Evolutionary conservation across 2,888 invertebrate species (phyloP), one percentile per base, ranked within the genome.

Genomic region (Chaetogeoica ovagalla): DNA sequence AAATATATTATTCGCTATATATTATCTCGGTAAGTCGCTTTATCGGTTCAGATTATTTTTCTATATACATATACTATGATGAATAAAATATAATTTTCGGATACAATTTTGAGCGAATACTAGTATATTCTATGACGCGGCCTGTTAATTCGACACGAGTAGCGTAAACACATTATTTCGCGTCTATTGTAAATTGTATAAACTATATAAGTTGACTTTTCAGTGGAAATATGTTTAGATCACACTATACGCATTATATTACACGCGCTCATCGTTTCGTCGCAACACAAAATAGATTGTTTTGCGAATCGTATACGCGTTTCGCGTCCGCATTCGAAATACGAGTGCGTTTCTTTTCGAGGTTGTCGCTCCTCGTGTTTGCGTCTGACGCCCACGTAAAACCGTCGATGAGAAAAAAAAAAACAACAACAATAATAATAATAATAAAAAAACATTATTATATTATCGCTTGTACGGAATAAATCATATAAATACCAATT

Each of bases 401-500:
- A 71, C 63, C 57, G 13, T 57, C 43, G 60, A 48, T 37, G 62
- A 52, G 6, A 11, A 37, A 48, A 19, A 52, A 7, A 65, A 65
- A 30, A 37, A 62, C 17, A 13, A 30, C 1, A 19, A 55, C 9
- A 17, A 52, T 9, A 69, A n/a, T 37, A 68, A 69, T 8, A 68
- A 68, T 2, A 68, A 21, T 8, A 69, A 55, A 9, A 39, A 21
- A 37, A n/a, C 62, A 62, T 77, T 77, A 62, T 70, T 77, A 77
- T 77, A 70, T 65, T 63, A 71, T 71, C 43, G 71, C 21, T 79
- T 19, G 55, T 63, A 62, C 37, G 60, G 62, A 70, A 79, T 79
- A 79, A 79, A 79, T 79, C 79, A 79, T 79, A 79, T 19, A 65
- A 70, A 79, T 79, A 71, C 57, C 79, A 21, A 79, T 79, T 79